phyloP scores from a whole-genome alignment of 2,113 vertebrate genomes.

The Australoheros scitulus region DNA sequence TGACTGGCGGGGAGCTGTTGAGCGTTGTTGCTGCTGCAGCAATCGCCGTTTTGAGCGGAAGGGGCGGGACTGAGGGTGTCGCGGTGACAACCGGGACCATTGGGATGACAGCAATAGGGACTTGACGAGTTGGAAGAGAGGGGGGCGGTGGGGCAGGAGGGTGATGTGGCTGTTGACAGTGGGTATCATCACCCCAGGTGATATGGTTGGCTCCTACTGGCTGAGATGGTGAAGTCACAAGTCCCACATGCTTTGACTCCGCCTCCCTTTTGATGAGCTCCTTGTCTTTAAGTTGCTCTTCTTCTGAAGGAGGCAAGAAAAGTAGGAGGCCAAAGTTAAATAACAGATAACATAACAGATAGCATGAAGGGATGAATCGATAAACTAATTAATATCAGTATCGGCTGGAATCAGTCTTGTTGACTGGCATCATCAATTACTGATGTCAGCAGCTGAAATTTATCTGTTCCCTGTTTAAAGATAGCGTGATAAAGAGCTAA shows the following conservation, averaged over 20 bases:
- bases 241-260: conserved; percentile 81
- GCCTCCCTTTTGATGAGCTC: conserved; percentile 83
- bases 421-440: background rate
- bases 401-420: background rate
- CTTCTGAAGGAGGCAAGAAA: conserved; percentile 78
- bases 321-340: background rate
- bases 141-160: conserved; percentile 73
- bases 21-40: conserved; percentile 65
- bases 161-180: conserved; percentile 58
- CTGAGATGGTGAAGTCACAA: conserved; percentile 62
- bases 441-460: background rate
- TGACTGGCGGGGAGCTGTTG: conserved; percentile 69
- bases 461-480: background rate
- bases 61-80: conserved; percentile 78
- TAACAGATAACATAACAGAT: background rate
- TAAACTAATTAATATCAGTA: background rate
- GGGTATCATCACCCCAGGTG: conserved; percentile 67
- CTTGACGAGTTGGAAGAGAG: conserved; percentile 77
- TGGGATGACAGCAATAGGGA: conserved; percentile 90
- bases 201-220: conserved; percentile 81
- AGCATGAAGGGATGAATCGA: background rate
- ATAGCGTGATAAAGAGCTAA: background rate
- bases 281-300: conserved; percentile 84
- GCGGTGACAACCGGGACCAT: conserved; percentile 86
- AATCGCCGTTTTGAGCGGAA: conserved; percentile 77